Base-by-base conservation (phyloP, 2,113 vertebrate genomes). In the Percopsis transmontana region DNA sequence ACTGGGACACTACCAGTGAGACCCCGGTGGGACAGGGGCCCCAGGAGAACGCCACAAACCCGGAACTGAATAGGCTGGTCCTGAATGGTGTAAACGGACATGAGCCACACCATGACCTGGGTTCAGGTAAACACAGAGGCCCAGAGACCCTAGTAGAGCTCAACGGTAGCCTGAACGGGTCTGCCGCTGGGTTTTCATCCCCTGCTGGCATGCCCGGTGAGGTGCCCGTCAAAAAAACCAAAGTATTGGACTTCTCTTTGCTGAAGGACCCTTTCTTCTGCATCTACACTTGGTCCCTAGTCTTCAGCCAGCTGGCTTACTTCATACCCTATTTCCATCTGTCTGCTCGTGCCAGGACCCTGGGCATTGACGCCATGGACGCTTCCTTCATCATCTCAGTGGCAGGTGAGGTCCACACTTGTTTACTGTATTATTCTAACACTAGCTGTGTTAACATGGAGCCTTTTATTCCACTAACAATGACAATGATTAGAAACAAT, bases 241-340 rank as follows among this genome's bases (percentile, higher is more conserved):
- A 90, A 88, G 77, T 94, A 16, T 79, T 95, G 13, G 94, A 96
- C 70, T 86, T 93, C 57, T 94, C 95, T 19, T 89, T 95, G 0
- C 78, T 99, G 38, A 95, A 89, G 88, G 91, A 97, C 71, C 95
- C 96, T 0, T 73, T 96, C 74, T 98, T 98, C 79, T 95, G 88
- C 72, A 92, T 98, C 73, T 97, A 94, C 85, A 96, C 95, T 0
- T 98, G 94, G 94, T 97, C 94, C 5, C 82, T 97, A 69, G 79
- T 98, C 42, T 96, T 99, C 89, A 95, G 95, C 78, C 95, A 98
- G 80, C 23, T 97, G 74, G 96, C 94, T 14, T 97, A 98, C 74
- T 95, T 97, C 18, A 92, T 97, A 79, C 94, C 96, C 5, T 92
- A 90, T 67, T 96, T 98, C 86, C 95, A 98, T 81, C 86, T 98